phyloP scores from a whole-genome alignment of 2,113 vertebrate genomes.

The Thinocorus orbignyianus region DNA sequence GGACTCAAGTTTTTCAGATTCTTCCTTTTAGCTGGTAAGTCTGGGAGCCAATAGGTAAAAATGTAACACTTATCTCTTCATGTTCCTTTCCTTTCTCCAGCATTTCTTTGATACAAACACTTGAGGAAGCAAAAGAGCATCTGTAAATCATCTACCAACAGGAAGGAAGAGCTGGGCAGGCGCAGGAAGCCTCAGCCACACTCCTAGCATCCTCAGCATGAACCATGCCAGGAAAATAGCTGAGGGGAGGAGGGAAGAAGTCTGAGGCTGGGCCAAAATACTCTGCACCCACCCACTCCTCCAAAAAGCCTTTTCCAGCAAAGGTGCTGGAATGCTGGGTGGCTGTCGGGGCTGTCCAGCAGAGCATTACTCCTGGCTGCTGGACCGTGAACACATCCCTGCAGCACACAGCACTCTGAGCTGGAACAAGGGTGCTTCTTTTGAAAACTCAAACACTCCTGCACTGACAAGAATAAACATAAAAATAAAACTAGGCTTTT shows the following conservation, averaged over 20 bases:
- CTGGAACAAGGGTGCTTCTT: background rate
- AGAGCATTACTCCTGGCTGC: background rate
- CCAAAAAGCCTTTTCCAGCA: no score
- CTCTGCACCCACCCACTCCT: background rate
- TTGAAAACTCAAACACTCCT: background rate
- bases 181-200: background rate
- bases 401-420: rapidly evolving
- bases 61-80: background rate
- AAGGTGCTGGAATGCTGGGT: background rate
- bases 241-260: background rate
- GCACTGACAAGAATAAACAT: background rate
- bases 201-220: background rate
- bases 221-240: background rate
- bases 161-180: background rate
- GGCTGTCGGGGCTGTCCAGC: background rate
- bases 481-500: background rate
- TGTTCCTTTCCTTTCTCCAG: background rate
- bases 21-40: background rate
- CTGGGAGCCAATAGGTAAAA: background rate
- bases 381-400: rapidly evolving
- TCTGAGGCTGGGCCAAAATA: background rate
- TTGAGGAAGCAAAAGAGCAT: slow-evolving; percentile 1
- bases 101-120: background rate
- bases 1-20: background rate
- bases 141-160: background rate